A percentile compares a stretch with the other conserved stretches of the same genome.
phyloP scores from a whole-genome alignment of 2,113 vertebrate genomes.

The Fukomys damarensis region DNA sequence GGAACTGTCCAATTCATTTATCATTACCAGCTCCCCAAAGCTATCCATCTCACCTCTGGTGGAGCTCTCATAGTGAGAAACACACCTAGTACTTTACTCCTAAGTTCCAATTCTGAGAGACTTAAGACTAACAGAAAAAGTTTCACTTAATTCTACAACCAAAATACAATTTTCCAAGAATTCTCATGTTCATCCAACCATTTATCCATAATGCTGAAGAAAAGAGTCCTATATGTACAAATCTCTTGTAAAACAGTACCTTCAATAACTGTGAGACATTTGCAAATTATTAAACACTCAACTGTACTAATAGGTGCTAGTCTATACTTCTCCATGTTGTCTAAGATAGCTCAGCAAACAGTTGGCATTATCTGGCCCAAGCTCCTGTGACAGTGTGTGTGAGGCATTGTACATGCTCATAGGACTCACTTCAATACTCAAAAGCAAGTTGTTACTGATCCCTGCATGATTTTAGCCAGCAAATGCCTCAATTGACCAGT shows the following conservation, averaged over 20 bases:
- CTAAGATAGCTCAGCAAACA: background rate
- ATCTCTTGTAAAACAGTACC: background rate
- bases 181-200: background rate
- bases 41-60: background rate
- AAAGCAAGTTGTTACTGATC: background rate
- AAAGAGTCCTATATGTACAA: background rate
- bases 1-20: background rate
- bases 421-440: background rate
- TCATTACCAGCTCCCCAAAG: background rate
- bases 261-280: background rate
- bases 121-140: background rate
- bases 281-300: conserved; percentile 20
- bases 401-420: background rate
- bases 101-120: conserved; percentile 31
- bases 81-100: background rate
- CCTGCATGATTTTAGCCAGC: background rate
- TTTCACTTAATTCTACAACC: conserved; percentile 19
- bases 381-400: background rate
- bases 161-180: conserved; percentile 52
- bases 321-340: background rate
- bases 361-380: background rate
- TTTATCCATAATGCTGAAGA: conserved; percentile 16
- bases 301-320: background rate
- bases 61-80: background rate
- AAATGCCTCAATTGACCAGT: background rate